These are phyloP conservation scores for Ramphastos sulfuratus DNA, from an alignment of 2,113 vertebrate species.

Conservation along the genomic window DNA sequence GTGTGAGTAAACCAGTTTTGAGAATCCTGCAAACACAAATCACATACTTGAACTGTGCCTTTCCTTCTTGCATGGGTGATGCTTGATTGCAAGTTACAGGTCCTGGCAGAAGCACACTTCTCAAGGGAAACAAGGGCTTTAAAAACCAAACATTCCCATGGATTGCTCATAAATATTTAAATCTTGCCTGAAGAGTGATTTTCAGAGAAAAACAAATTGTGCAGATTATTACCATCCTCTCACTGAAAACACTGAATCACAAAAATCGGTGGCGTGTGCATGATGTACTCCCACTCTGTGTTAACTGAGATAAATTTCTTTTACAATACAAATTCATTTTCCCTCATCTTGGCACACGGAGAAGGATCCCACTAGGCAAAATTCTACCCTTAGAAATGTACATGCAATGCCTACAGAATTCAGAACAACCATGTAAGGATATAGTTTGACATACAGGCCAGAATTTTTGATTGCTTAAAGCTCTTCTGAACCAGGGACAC, in stretches of 20 bases:
- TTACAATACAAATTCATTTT: not conserved
- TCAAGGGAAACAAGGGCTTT: not conserved
- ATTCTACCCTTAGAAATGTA: not conserved
- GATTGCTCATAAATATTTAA: constrained; percentile 38
- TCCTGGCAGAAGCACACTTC: not conserved
- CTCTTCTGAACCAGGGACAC: not conserved
- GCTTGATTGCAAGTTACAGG: not conserved
- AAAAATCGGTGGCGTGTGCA: not conserved
- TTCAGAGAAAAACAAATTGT: constrained; percentile 28
- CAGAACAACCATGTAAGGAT: not conserved
- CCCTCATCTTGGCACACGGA: not conserved
- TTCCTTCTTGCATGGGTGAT: not conserved
- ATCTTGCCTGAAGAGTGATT: not conserved
- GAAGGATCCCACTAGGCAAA: not conserved
- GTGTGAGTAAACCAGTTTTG: not conserved
- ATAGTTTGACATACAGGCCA: not conserved
- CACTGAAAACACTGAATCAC: not conserved
- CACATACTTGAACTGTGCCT: not conserved
- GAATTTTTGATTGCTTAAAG: not conserved
- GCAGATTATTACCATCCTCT: not conserved
- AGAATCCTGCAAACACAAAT: not conserved
- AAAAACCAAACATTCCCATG: constrained; percentile 7
- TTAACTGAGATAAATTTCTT: constrained; percentile 25
- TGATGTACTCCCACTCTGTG: not conserved
- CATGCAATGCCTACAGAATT: not conserved